Evolutionary conservation across 2,113 vertebrate species (phyloP).

Genomic region (Lota lota): DNA sequence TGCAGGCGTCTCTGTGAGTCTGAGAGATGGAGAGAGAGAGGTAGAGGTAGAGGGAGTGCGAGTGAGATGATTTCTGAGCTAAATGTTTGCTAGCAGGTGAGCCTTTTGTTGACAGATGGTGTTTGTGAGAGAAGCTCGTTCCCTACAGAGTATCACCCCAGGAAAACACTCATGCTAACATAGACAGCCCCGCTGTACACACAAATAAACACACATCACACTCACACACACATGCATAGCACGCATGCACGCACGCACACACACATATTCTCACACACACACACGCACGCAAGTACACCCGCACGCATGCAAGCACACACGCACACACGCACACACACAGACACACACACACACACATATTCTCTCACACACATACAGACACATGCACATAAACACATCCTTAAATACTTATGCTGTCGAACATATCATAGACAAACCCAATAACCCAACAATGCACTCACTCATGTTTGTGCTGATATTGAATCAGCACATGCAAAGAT

Average conservation of each 20-base stretch:
- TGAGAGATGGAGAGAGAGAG: conserved; percentile 9
- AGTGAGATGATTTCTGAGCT: conserved; percentile 66
- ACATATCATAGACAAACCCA: neutral
- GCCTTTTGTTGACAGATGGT: conserved; percentile 89
- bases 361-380: neutral
- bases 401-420: neutral
- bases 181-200: conserved; percentile 49
- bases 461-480: no score
- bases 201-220: conserved; percentile 37
- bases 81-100: conserved; percentile 80
- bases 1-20: conserved; percentile 22
- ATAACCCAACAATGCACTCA: no score
- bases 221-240: conserved; percentile 16
- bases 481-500: no score
- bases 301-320: conserved; percentile 1
- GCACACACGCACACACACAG: conserved; percentile 6
- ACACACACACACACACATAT: neutral
- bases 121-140: conserved; percentile 78
- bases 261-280: conserved; percentile 36
- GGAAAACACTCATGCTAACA: conserved; percentile 66
- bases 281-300: conserved; percentile 16
- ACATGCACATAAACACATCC: neutral
- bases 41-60: neutral
- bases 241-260: conserved; percentile 19
- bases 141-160: conserved; percentile 81